Conservation (phyloP, 2,888 invertebrate species). For the Drosophila monieri region DNA sequence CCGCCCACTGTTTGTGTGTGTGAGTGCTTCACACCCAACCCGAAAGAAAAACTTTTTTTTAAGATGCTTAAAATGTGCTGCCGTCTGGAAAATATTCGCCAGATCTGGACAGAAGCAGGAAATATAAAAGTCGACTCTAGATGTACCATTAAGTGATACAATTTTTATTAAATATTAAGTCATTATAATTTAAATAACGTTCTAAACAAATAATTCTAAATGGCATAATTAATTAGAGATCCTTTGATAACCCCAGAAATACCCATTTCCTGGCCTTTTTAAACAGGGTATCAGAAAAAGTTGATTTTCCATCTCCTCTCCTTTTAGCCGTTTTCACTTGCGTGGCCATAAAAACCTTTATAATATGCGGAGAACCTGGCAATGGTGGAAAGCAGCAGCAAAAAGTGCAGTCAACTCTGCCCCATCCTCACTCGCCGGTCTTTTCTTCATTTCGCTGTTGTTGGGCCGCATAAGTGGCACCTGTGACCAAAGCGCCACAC, state of each 20-base stretch:
- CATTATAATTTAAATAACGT: no score
- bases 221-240: no score
- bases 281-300: constrained; percentile 17
- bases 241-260: neutral
- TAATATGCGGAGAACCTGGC: constrained; percentile 48
- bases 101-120: constrained; percentile 55
- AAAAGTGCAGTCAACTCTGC: constrained; percentile 41
- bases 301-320: constrained; percentile 18
- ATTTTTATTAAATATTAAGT: neutral
- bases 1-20: constrained; percentile 26
- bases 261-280: neutral
- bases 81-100: constrained; percentile 55
- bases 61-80: constrained; percentile 72
- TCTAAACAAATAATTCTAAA: no score
- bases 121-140: constrained; percentile 17
- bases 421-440: constrained; percentile 4
- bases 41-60: constrained; percentile 53
- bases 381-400: constrained; percentile 34
- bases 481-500: constrained; percentile 66
- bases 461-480: constrained; percentile 72
- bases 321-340: constrained; percentile 38
- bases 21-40: constrained; percentile 10
- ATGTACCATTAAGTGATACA: neutral
- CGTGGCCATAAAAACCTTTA: constrained; percentile 38
- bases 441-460: constrained; percentile 23